phyloP scores from a whole-genome alignment of 1,140 invertebrate species.

The Leptoteleia sp. region DNA sequence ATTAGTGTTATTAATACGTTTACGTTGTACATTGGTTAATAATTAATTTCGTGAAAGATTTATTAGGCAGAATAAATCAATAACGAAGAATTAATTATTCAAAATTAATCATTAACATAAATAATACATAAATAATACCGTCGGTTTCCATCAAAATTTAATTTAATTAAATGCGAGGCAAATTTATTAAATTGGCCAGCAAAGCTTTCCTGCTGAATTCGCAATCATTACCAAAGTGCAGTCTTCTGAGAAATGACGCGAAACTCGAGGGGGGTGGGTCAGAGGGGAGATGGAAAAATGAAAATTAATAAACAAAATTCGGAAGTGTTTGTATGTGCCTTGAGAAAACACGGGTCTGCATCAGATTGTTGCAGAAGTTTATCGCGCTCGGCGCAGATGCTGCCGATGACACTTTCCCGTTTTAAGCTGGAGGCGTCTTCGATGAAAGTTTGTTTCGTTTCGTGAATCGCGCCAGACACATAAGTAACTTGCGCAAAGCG shows the following conservation, averaged over 20 bases:
- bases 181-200: slow-evolving; percentile 14
- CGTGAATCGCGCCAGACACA: slow-evolving; percentile 51
- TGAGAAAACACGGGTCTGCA: slow-evolving; percentile 56
- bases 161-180: slow-evolving; percentile 33
- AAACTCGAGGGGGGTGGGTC: too few relatives aligned
- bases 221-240: slow-evolving; percentile 27
- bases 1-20: too few relatives aligned
- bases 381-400: slow-evolving; percentile 57
- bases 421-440: slow-evolving; percentile 51
- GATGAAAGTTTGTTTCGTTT: slow-evolving; percentile 65
- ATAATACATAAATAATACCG: neutral
- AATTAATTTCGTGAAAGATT: too few relatives aligned
- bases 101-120: too few relatives aligned
- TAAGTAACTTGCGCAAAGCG: slow-evolving; percentile 61
- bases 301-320: slow-evolving; percentile 58
- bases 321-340: slow-evolving; percentile 34
- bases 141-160: slow-evolving; percentile 22
- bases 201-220: slow-evolving; percentile 10
- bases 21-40: too few relatives aligned
- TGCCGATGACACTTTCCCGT: slow-evolving; percentile 62
- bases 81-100: too few relatives aligned
- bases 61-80: too few relatives aligned
- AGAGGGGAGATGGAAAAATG: slow-evolving; percentile 46
- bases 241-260: slow-evolving; percentile 29
- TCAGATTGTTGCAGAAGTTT: slow-evolving; percentile 65